Base-by-base conservation (phyloP, 1,140 invertebrate genomes). In the Euborellia annulipes region DNA sequence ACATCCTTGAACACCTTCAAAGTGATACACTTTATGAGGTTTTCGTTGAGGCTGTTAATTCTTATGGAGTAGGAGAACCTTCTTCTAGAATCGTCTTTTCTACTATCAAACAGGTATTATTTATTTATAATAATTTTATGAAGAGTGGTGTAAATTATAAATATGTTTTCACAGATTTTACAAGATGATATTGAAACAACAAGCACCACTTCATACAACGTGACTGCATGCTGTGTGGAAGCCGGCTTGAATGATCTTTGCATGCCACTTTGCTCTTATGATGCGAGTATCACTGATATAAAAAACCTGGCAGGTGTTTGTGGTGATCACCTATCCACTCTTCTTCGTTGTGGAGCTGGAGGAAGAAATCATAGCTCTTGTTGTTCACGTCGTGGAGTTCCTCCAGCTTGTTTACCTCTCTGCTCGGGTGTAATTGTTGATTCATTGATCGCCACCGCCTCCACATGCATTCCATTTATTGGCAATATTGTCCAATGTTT, bases 401-500 rank as follows among this genome's bases (percentile, higher is more conserved):
- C 78, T n/a, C 58, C 67, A 2, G 59, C 66, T 27, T 88, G 85
- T 56, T 63, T 78, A 43, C 69, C 77, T 7, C 64, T 86, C 13
- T 88, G 85, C 60, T 72, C 76, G n/a, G 84, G 82, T 36, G 71
- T 80, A 4, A 67, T 76, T 45, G 47, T 64, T 6, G 71, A 72
- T 50, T 61, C 64, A 17, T 54, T 69, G 46, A 53, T 68, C 11
- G 57, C 58, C 51, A 63, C 72, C 50, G 68, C 76, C 52, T 60
- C 70, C 4, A 63, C 73, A 36, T 87, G 84, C 61, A 69, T 82
- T 21, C 75, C 80, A 3, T 85, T 80, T 60, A 78, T 85, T 46
- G 83, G 82, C 32, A 85, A 85, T 59, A 84, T 87, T 51, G 72
- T 82, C 19, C 78, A 84, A 62, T 88, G 85, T 61, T 83, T 85